Conservation (phyloP, 1,140 invertebrate species). For the Lucilia cuprina region DNA sequence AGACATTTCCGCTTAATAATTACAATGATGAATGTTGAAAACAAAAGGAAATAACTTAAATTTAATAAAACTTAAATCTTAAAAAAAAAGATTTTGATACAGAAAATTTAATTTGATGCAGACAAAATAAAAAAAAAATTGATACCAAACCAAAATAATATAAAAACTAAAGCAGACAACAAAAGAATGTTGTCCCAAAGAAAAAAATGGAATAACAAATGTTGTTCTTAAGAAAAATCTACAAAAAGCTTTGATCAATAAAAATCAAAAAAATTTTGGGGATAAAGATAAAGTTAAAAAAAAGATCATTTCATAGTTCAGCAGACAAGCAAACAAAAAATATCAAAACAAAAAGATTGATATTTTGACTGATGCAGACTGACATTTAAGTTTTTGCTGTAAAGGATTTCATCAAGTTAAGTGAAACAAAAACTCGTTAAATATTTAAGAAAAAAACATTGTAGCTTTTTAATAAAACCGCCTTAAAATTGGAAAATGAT, state of each 20-base stretch:
- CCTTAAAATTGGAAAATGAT: background rate
- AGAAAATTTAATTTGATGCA: background rate
- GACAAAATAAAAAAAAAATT: background rate
- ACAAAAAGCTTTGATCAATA: background rate
- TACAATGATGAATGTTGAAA: background rate
- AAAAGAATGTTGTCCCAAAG: conserved; percentile 9
- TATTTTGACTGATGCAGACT: conserved; percentile 27
- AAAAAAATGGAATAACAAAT: background rate
- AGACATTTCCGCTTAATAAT: background rate
- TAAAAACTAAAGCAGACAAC: conserved; percentile 23
- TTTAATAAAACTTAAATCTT: background rate
- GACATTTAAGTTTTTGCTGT: conserved; percentile 9
- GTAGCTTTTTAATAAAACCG: background rate
- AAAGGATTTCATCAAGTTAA: background rate
- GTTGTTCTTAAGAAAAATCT: background rate
- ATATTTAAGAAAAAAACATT: background rate
- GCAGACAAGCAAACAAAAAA: background rate
- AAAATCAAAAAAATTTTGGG: background rate
- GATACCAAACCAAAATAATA: background rate
- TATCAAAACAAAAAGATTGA: background rate
- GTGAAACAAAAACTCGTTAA: background rate
- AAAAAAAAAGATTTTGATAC: background rate
- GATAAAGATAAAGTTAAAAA: conserved; percentile 20
- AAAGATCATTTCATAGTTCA: background rate
- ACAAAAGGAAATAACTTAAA: conserved; percentile 4